Base-by-base conservation (phyloP, 2,888 invertebrate species). In the Drosophila demipolita region DNA sequence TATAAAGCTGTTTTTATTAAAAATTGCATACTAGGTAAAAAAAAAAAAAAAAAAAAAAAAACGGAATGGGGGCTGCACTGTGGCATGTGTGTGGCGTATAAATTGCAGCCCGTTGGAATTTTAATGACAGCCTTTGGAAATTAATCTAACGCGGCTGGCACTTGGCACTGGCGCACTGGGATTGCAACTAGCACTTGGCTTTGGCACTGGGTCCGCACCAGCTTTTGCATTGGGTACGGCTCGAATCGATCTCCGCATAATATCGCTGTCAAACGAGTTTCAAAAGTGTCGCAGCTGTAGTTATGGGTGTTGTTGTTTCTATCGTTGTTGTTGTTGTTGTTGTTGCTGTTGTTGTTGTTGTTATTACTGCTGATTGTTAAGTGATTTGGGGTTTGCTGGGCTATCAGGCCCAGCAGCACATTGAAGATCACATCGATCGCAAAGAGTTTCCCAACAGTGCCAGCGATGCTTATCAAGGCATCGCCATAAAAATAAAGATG, bases 81-180 rank as follows among this genome's bases (percentile, higher is more conserved):
- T 78, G 79, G 82, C 87, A 81, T 88, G 89, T 87, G 87, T 87
- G 87, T 87, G 87, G 87, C 89, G 83, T 83, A 90, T 87, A 90
- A 87, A 87, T 87, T 90, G 87, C 90, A 83, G 80, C 84, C 80
- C 84, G 84, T 67, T 87, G 87, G 87, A 87, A 87, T 87, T 87
- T 87, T 87, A 87, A 87, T 87, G 90, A 90, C 90, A 87, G 87
- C 90, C 87, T 87, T 90, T 87, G 87, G 82, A 87, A 90, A 87
- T 87, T 87, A 87, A 90, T 90, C 90, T 86, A 90, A 90, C 89
- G 74, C 87, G 73, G 65, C 80, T 57, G 78, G 71, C 78, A 77
- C 70, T 78, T 71, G 79, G 80, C 64, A 58, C 66, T 75, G 70
- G 69, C 45, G 64, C 82, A 55, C 77, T 80, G 80, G 80, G 36